These are phyloP conservation scores for Coptodon bakossiorum DNA, from an alignment of 2,113 vertebrate species.

Conservation along the genomic window DNA sequence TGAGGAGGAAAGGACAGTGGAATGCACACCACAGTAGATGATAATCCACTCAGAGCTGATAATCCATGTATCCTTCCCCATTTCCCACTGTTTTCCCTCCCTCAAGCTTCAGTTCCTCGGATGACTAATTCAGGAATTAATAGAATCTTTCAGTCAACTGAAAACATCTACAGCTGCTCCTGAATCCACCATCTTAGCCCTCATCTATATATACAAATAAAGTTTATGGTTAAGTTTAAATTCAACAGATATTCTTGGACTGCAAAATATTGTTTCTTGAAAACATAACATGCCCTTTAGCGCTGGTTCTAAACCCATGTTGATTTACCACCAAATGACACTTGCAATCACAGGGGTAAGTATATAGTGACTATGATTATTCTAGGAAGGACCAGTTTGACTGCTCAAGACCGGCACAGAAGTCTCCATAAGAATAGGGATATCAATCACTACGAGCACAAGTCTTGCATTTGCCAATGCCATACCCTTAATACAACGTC, in stretches of 20 bases:
- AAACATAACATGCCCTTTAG: background rate
- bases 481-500: slow-evolving; percentile 20
- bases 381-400: background rate
- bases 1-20: slow-evolving; percentile 38
- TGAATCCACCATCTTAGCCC: background rate
- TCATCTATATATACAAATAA: background rate
- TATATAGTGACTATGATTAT: background rate
- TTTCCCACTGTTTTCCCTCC: slow-evolving; percentile 60
- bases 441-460: slow-evolving; percentile 17
- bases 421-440: background rate
- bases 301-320: slow-evolving; percentile 20
- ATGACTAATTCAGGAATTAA: slow-evolving; percentile 56
- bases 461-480: slow-evolving; percentile 5
- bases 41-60: slow-evolving; percentile 68
- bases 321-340: slow-evolving; percentile 42
- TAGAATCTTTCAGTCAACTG: slow-evolving; percentile 29
- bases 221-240: slow-evolving; percentile 8
- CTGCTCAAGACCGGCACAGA: background rate
- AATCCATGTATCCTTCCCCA: slow-evolving; percentile 57
- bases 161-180: slow-evolving; percentile 58
- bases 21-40: slow-evolving; percentile 64
- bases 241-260: slow-evolving; percentile 24
- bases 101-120: slow-evolving; percentile 41
- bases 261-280: slow-evolving; percentile 1
- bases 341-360: background rate